phyloP scores from a whole-genome alignment of 64 coral and sea anemone genomes.

The Actinia tenebrosa region DNA sequence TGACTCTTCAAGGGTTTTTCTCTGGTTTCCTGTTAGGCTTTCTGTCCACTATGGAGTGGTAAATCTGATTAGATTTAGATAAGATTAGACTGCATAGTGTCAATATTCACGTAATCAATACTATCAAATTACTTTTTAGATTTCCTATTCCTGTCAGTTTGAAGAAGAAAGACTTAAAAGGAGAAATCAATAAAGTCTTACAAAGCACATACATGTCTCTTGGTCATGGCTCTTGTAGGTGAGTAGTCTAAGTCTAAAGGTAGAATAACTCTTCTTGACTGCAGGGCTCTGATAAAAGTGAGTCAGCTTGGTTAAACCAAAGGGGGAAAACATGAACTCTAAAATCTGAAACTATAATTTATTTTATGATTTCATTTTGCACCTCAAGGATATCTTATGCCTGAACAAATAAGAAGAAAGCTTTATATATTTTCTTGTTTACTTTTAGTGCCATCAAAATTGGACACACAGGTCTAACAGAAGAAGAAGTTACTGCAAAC shows the following conservation, averaged over 20 bases:
- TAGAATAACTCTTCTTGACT: no score
- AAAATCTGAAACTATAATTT: no score
- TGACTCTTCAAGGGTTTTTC: no score
- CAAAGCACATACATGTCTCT: constrained; percentile 78
- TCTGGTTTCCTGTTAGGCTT: no score
- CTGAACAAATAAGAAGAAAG: neutral
- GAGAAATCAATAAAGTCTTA: constrained; percentile 78
- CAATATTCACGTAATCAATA: no score
- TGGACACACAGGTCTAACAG: constrained; percentile 77
- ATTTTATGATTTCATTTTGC: no score
- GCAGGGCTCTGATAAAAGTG: no score
- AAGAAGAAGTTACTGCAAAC: constrained; percentile 67
- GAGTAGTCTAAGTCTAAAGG: neutral
- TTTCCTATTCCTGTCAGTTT: constrained; percentile 87
- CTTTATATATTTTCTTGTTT: neutral
- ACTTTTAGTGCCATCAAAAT: constrained; percentile 73
- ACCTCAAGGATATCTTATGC: neutral
- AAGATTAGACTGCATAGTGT: no score
- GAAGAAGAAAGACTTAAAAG: constrained; percentile 64
- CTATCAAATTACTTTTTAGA: constrained; percentile 28
- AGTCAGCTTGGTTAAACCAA: no score
- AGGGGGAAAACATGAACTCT: no score
- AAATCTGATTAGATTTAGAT: no score
- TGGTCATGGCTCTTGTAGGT: constrained; percentile 88
- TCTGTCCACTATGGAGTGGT: no score